These are phyloP conservation scores for Phocoena phocoena DNA, from an alignment of 2,113 vertebrate genomes.

Conservation along the genomic window DNA sequence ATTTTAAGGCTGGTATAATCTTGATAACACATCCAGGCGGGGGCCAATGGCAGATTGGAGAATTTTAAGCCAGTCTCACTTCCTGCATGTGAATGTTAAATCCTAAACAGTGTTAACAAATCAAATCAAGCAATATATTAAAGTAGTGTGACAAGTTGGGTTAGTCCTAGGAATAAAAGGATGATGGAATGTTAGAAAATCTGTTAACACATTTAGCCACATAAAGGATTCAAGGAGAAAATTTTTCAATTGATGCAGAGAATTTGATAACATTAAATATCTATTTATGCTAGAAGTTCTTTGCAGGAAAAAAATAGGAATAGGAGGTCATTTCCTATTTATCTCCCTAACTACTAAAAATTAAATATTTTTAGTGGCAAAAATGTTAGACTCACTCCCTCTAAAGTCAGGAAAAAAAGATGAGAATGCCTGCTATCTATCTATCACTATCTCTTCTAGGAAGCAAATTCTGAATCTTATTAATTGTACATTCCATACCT, in stretches of 20 bases:
- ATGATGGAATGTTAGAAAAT: not conserved
- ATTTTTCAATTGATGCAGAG: not conserved
- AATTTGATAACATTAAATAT: not conserved
- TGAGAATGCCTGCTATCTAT: not conserved
- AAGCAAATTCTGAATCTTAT: not conserved
- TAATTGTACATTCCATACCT: not conserved
- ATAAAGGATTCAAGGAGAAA: not conserved
- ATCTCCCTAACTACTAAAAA: not conserved
- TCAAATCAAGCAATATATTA: not conserved
- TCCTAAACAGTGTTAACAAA: not conserved
- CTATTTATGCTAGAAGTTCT: not conserved
- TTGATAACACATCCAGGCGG: not conserved
- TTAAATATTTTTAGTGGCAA: constrained; percentile 28
- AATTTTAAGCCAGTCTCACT: not conserved
- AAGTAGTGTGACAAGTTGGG: not conserved
- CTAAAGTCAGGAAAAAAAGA: not conserved
- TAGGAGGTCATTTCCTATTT: not conserved
- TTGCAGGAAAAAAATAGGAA: not conserved
- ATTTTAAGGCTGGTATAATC: not conserved
- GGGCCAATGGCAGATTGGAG: not conserved
- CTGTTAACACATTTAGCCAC: not conserved
- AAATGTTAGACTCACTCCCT: not conserved
- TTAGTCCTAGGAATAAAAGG: not conserved
- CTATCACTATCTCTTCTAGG: not conserved
- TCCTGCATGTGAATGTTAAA: not conserved